Evolutionary conservation across 2,888 invertebrate species (phyloP).

Genomic region (Drosophila formosana): DNA sequence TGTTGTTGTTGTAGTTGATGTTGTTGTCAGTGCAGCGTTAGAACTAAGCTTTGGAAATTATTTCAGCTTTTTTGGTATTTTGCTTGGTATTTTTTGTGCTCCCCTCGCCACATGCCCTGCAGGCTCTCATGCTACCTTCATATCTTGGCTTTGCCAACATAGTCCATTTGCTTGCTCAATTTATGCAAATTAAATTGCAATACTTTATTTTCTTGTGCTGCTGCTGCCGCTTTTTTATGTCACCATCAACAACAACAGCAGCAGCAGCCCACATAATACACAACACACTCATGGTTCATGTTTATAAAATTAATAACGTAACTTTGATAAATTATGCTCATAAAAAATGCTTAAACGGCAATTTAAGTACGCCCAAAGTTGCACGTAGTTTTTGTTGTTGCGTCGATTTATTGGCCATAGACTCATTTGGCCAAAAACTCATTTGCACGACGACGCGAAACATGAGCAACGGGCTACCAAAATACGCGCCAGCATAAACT

Average conservation of each 20-base stretch:
- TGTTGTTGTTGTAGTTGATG: constrained; percentile 19
- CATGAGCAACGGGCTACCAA: constrained; percentile 71
- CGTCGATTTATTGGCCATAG: constrained; percentile 68
- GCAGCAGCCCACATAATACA: constrained; percentile 56
- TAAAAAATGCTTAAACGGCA: constrained; percentile 77
- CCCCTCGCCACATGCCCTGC: background rate
- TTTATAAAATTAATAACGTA: constrained; percentile 73
- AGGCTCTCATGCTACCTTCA: background rate
- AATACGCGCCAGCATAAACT: constrained; percentile 60
- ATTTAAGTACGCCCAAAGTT: constrained; percentile 78
- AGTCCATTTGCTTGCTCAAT: constrained; percentile 60
- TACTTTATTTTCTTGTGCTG: constrained; percentile 59
- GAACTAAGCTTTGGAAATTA: constrained; percentile 68
- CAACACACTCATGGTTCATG: constrained; percentile 39
- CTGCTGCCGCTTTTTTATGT: constrained; percentile 46
- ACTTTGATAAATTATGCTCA: constrained; percentile 79
- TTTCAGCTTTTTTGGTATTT: constrained; percentile 67
- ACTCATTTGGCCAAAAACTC: constrained; percentile 69
- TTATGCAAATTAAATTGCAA: constrained; percentile 80
- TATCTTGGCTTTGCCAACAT: constrained; percentile 16
- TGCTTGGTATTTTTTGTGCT: constrained; percentile 51
- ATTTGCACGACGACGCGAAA: constrained; percentile 56
- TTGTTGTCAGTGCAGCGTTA: constrained; percentile 60
- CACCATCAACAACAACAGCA: constrained; percentile 38
- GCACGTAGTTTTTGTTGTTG: constrained; percentile 9